These are phyloP conservation scores for Musca vetustissima DNA, from an alignment of 1,140 invertebrate genomes.

Conservation along the genomic window DNA sequence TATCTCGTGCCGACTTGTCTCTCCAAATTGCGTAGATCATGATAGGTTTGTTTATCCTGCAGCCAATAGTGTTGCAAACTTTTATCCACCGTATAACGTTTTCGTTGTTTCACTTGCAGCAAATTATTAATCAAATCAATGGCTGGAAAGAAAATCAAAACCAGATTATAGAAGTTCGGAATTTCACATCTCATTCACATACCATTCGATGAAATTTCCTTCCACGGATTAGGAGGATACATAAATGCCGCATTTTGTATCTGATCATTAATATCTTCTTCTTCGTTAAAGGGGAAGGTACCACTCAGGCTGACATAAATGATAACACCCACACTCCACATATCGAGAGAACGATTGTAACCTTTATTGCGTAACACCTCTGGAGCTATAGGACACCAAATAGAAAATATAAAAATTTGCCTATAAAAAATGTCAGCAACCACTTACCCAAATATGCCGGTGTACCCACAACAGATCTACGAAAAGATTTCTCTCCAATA, in stretches of 20 bases:
- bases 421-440: neutral
- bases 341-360: slow-evolving; percentile 97
- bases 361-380: slow-evolving; percentile 98
- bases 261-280: slow-evolving; percentile 99
- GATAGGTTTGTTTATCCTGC: slow-evolving; percentile 94
- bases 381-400: slow-evolving; percentile 74
- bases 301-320: slow-evolving; percentile 95
- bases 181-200: slow-evolving; percentile 28
- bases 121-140: slow-evolving; percentile 98
- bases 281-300: slow-evolving; percentile 99
- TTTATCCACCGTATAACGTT: slow-evolving; percentile 96
- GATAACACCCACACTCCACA: slow-evolving; percentile 99
- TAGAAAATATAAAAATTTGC: neutral
- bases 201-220: slow-evolving; percentile 95
- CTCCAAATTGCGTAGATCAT: slow-evolving; percentile 88
- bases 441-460: slow-evolving; percentile 90
- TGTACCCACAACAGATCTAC: slow-evolving; percentile 97
- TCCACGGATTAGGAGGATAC: slow-evolving; percentile 98
- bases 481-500: slow-evolving; percentile 97
- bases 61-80: slow-evolving; percentile 93
- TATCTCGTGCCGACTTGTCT: slow-evolving; percentile 79
- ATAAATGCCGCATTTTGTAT: slow-evolving; percentile 99
- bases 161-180: slow-evolving; percentile 24
- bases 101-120: slow-evolving; percentile 97
- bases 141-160: slow-evolving; percentile 65